phyloP scores from a whole-genome alignment of 2,888 invertebrate species.

The Galerucella pusilla region DNA sequence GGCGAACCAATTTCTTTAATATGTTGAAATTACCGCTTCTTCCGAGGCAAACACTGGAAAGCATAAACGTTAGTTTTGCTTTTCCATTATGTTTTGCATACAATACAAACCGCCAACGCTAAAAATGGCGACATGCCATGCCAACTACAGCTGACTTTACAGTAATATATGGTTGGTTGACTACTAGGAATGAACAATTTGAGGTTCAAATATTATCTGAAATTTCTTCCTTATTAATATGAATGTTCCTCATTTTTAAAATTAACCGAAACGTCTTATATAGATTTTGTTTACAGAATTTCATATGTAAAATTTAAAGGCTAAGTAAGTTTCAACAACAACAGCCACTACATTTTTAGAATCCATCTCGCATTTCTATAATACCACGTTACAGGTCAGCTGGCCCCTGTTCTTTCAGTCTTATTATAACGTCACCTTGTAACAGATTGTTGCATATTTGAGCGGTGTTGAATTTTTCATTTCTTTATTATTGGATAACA shows the following conservation, averaged over 20 bases:
- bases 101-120: too few species aligned
- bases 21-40: too few species aligned
- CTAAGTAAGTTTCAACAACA: neutral
- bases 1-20: too few species aligned
- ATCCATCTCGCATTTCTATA: neutral
- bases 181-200: neutral
- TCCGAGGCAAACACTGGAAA: too few species aligned
- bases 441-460: constrained; percentile 6
- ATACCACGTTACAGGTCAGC: constrained; percentile 14
- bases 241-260: neutral
- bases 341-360: constrained; percentile 6
- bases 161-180: too few species aligned
- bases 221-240: neutral
- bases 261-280: neutral
- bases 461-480: neutral
- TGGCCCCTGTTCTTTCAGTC: constrained; percentile 17
- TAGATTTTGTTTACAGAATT: neutral
- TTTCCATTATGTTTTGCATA: too few species aligned
- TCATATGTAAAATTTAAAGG: neutral
- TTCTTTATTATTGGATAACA: neutral
- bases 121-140: too few species aligned
- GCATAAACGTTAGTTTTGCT: too few species aligned
- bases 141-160: too few species aligned
- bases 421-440: neutral
- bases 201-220: neutral